phyloP scores from a whole-genome alignment of 1,140 invertebrate genomes.

The Listronotus oregonensis region DNA sequence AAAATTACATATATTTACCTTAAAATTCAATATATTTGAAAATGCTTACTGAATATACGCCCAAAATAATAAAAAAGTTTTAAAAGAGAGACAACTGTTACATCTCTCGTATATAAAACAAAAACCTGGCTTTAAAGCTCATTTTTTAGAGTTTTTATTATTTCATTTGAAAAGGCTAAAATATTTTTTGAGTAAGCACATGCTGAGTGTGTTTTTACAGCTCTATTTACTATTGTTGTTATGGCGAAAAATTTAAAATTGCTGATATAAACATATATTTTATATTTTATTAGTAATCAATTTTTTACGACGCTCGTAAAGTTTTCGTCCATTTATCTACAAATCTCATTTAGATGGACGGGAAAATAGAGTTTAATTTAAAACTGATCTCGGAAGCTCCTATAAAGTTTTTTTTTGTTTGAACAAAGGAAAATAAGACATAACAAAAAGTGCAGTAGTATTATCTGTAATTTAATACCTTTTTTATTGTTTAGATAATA shows the following conservation, averaged over 20 bases:
- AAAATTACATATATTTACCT: no score
- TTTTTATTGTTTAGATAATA: no score
- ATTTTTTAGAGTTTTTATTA: constrained; percentile 13
- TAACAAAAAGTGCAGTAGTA: no score
- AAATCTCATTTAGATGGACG: constrained; percentile 32
- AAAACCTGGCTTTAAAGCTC: background rate
- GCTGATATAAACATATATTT: constrained; percentile 34
- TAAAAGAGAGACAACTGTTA: no score
- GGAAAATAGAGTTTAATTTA: constrained; percentile 16
- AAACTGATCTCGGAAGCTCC: background rate
- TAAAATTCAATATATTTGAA: no score
- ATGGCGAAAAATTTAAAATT: constrained; percentile 27
- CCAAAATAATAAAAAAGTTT: no score
- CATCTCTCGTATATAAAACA: no score
- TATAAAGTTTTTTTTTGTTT: background rate
- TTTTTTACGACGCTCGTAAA: constrained; percentile 25
- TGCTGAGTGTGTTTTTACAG: constrained; percentile 26
- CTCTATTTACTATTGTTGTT: constrained; percentile 7
- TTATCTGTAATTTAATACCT: no score
- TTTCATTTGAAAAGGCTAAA: constrained; percentile 21
- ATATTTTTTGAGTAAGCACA: constrained; percentile 22
- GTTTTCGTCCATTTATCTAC: constrained; percentile 30
- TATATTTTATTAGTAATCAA: constrained; percentile 31
- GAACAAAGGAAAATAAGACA: no score
- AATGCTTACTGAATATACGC: no score